Conservation (phyloP, 2,113 vertebrate species). For the Aspiorhynchus laticeps region DNA sequence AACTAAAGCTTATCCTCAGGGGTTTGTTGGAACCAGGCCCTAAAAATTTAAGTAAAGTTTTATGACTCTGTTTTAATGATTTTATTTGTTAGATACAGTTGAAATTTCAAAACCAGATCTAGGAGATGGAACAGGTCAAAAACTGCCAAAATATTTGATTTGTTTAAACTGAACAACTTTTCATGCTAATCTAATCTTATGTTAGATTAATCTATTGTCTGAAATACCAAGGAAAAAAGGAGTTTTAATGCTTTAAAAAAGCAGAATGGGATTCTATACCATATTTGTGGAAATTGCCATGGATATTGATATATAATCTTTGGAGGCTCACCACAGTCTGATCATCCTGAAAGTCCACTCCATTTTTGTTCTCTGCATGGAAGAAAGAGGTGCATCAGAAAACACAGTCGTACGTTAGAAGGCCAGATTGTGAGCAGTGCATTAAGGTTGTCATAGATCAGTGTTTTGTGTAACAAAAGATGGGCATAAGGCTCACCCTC, state of each 20-base stretch:
- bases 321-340: constrained; percentile 72
- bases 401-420: not conserved
- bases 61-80: not conserved
- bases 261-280: no score
- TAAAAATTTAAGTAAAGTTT: not conserved
- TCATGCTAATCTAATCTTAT: no score
- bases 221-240: no score
- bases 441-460: not conserved
- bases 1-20: not conserved
- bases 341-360: constrained; percentile 80
- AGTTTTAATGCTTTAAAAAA: no score
- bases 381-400: constrained; percentile 30
- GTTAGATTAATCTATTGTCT: no score
- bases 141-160: not conserved
- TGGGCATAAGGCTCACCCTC: constrained; percentile 76
- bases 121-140: not conserved
- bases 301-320: not conserved
- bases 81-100: not conserved
- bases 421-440: not conserved
- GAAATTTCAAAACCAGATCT: not conserved
- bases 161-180: not conserved
- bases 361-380: constrained; percentile 79
- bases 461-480: not conserved
- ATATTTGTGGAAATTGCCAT: not conserved
- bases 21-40: not conserved